Conservation (phyloP, 2,113 vertebrate genomes). For the Heteronetta atricapilla region DNA sequence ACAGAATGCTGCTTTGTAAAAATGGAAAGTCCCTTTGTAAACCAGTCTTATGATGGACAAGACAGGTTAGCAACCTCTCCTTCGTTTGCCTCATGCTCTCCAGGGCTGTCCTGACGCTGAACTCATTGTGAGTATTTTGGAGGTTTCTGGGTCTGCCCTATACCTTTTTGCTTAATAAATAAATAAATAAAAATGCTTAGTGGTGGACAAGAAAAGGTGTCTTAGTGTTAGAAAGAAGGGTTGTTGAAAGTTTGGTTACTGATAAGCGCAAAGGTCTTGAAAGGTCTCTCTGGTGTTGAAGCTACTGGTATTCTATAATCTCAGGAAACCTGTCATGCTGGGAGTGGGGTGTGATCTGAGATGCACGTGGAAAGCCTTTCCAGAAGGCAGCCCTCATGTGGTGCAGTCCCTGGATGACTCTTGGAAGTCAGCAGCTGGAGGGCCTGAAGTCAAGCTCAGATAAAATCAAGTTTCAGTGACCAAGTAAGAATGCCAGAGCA, state of each 20-base stretch:
- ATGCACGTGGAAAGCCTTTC: neutral
- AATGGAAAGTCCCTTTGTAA: slow-evolving; percentile 2
- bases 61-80: neutral
- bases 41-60: neutral
- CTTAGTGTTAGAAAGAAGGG: neutral
- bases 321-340: neutral
- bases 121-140: neutral
- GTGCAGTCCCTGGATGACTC: neutral
- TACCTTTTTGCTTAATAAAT: neutral
- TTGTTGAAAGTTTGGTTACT: neutral
- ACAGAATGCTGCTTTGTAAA: neutral
- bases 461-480: neutral
- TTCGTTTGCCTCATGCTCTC: neutral
- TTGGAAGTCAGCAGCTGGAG: neutral
- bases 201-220: neutral
- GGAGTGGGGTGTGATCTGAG: neutral
- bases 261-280: neutral
- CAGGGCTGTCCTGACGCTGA: neutral
- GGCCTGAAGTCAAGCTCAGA: neutral
- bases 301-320: neutral
- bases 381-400: neutral
- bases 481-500: neutral
- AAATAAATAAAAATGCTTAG: neutral
- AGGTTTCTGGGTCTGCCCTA: neutral
- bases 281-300: neutral